Percentiles rank a stretch among this genome's conserved stretches.
Evolutionary conservation across 2,113 vertebrate species (phyloP).

Genomic region (Hymenochirus boettgeri): DNA sequence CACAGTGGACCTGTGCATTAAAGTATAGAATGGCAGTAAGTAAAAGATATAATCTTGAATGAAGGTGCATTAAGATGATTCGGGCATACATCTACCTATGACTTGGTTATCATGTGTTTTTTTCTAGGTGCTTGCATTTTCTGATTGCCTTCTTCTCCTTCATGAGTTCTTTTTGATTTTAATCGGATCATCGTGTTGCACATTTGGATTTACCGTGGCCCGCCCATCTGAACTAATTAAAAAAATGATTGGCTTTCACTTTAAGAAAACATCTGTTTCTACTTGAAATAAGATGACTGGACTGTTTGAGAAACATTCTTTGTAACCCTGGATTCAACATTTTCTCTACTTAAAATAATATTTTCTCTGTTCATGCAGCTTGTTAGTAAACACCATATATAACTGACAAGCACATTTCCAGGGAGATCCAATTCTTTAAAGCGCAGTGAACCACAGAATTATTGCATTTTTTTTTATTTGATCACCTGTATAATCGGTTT

Average conservation of each 20-base stretch:
- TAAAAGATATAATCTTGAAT: no score
- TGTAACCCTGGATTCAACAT: slow-evolving; percentile 73
- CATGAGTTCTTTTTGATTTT: slow-evolving; percentile 70
- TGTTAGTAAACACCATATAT: slow-evolving; percentile 72
- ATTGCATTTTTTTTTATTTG: slow-evolving; percentile 75
- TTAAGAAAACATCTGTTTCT: slow-evolving; percentile 81
- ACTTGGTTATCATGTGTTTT: slow-evolving; percentile 26
- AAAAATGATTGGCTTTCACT: slow-evolving; percentile 78
- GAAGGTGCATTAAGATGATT: neutral
- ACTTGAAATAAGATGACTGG: slow-evolving; percentile 79
- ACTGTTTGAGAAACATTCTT: slow-evolving; percentile 74
- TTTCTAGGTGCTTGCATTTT: slow-evolving; percentile 61
- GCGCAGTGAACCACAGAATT: slow-evolving; percentile 70
- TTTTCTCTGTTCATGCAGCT: slow-evolving; percentile 70
- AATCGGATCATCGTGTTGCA: slow-evolving; percentile 69
- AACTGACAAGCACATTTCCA: slow-evolving; percentile 72
- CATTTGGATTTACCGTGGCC: slow-evolving; percentile 76
- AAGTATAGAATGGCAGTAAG: no score
- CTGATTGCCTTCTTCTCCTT: slow-evolving; percentile 66
- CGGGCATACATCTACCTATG: neutral
- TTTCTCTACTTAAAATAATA: slow-evolving; percentile 74
- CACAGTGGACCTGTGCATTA: no score
- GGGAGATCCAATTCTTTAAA: slow-evolving; percentile 66
- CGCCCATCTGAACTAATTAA: slow-evolving; percentile 74
- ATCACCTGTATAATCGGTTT: slow-evolving; percentile 77